A percentile compares a stretch with the other conserved stretches of the same genome.
phyloP scores from a whole-genome alignment of 2,797 vertebrate species.

The Acanthiza pusilla region DNA sequence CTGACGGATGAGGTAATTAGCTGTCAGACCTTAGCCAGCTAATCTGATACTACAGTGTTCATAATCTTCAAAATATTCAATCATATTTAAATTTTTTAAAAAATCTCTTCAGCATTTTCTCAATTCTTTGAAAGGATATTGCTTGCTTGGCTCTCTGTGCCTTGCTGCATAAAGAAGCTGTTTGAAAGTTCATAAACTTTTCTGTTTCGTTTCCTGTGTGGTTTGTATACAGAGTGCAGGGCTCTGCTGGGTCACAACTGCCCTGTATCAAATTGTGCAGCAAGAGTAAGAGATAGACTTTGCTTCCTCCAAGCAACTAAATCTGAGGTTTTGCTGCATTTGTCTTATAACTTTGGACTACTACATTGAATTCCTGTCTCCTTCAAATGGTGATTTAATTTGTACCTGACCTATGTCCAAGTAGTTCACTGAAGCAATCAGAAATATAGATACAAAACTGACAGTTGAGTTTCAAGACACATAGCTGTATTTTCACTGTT shows the following conservation, averaged over 20 bases:
- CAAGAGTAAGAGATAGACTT: not conserved
- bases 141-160: not conserved
- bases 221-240: not conserved
- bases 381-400: not conserved
- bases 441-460: not conserved
- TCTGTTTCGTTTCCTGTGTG: not conserved
- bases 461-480: not conserved
- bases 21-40: not conserved
- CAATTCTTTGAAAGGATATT: not conserved
- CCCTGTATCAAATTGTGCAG: accelerated
- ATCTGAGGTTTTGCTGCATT: not conserved
- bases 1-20: not conserved
- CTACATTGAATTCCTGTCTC: not conserved
- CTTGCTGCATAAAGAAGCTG: not conserved
- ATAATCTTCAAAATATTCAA: not conserved
- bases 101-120: not conserved
- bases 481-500: not conserved
- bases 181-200: not conserved
- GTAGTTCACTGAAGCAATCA: not conserved
- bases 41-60: not conserved
- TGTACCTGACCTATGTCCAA: not conserved
- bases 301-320: not conserved
- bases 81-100: not conserved
- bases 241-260: not conserved
- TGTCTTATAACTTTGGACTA: not conserved